phyloP scores from a whole-genome alignment of 2,888 invertebrate species.

The Hypena proboscidalis region DNA sequence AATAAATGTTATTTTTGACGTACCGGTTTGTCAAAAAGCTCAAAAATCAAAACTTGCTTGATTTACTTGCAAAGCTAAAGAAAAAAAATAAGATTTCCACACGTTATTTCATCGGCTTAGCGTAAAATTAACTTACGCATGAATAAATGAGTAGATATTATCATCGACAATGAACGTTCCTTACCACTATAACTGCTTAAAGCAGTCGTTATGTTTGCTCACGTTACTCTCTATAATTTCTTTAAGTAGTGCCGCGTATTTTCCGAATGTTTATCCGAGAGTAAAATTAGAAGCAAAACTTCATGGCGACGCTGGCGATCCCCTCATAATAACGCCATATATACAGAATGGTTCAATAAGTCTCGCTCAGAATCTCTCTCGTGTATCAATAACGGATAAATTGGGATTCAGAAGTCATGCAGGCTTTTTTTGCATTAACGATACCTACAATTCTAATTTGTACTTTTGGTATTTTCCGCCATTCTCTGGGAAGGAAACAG shows the following conservation, averaged over 20 bases:
- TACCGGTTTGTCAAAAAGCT: too few species aligned
- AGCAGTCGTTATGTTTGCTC: neutral
- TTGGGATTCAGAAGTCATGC: slow-evolving; percentile 82
- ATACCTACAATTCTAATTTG: slow-evolving; percentile 82
- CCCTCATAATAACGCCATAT: slow-evolving; percentile 85
- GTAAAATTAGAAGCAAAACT: slow-evolving; percentile 54
- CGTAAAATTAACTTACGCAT: too few species aligned
- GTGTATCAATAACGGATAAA: slow-evolving; percentile 62
- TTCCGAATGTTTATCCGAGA: slow-evolving; percentile 68
- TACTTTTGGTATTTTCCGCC: slow-evolving; percentile 89
- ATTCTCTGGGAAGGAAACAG: slow-evolving; percentile 61
- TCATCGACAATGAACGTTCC: neutral
- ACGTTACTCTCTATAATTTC: slow-evolving; percentile 5
- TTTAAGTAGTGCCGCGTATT: slow-evolving; percentile 38
- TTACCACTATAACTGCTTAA: neutral
- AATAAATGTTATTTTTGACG: too few species aligned
- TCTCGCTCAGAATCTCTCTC: slow-evolving; percentile 73
- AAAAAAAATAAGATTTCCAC: too few species aligned
- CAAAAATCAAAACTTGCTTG: too few species aligned
- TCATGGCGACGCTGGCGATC: slow-evolving; percentile 58
- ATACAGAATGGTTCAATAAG: slow-evolving; percentile 79
- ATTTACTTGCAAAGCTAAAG: too few species aligned
- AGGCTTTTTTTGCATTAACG: slow-evolving; percentile 87
- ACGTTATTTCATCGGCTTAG: too few species aligned
- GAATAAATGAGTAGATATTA: too few species aligned